Percentiles rank a stretch among this genome's conserved stretches.
Evolutionary conservation across 2,797 vertebrate genomes (phyloP).

Genomic region (Thalassophryne amazonica): DNA sequence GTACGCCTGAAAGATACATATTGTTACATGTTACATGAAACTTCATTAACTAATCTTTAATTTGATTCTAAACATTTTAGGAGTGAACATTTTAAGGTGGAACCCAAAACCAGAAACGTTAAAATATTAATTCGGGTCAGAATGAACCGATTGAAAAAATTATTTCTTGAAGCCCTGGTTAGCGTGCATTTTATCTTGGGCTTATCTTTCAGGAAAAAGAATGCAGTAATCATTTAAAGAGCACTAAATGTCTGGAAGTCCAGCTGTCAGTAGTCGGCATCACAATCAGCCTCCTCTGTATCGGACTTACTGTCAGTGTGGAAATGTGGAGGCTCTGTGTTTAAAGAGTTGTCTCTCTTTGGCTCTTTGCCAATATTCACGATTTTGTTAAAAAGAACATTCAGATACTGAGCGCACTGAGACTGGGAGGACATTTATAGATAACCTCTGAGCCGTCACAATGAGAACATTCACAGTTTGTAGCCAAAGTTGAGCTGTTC

Average conservation of each 20-base stretch:
- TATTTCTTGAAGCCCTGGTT: too few relatives aligned
- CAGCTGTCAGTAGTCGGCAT: constrained; percentile 38
- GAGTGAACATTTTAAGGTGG: too few relatives aligned
- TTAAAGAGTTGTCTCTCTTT: constrained; percentile 38
- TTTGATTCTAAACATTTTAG: too few relatives aligned
- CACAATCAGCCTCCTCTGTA: constrained; percentile 49
- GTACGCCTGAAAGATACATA: too few relatives aligned
- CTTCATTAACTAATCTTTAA: too few relatives aligned
- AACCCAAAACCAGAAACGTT: too few relatives aligned
- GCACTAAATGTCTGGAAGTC: constrained; percentile 40
- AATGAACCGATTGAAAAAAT: too few relatives aligned
- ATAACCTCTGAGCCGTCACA: constrained; percentile 74
- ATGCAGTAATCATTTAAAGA: constrained; percentile 37
- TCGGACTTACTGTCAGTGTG: constrained; percentile 27
- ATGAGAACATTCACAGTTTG: constrained; percentile 72
- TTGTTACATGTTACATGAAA: too few relatives aligned
- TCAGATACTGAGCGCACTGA: constrained; percentile 62
- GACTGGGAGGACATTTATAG: constrained; percentile 71
- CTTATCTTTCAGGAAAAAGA: constrained; percentile 34
- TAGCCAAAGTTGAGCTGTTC: constrained; percentile 39
- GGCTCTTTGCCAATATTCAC: constrained; percentile 61
- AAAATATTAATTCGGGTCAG: too few relatives aligned
- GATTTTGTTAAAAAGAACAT: constrained; percentile 64
- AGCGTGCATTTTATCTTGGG: constrained; percentile 26
- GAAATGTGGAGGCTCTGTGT: constrained; percentile 46